Base-by-base conservation (phyloP, 2,888 invertebrate genomes). In the Synanthedon myopaeformis region DNA sequence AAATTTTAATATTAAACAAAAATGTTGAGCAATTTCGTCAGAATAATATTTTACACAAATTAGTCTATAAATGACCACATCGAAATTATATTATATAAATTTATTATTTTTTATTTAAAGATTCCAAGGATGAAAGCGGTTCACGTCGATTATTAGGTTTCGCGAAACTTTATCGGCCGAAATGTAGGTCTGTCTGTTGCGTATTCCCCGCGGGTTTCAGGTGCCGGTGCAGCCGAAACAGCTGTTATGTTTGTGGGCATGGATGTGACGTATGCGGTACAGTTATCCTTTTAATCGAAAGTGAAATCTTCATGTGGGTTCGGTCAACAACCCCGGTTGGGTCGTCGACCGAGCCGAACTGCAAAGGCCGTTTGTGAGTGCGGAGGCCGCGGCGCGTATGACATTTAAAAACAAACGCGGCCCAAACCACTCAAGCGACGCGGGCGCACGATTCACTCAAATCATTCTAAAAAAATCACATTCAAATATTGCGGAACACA, bases 211-310 rank as follows among this genome's bases (percentile, higher is more conserved):
- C 75, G 72, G 67, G 71, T 66, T 67, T 64, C 67, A 69, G 81
- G 76, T 76, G 74, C 67, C 59, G 65, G 60, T 49, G 19, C 68
- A 59, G 65, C 59, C 19, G 10, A 49, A 45, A 45, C 45, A 45
- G 49, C 23, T 49, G 60, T 45, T 10, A 35, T 35, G 45, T 69
- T 69, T 63, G 75, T 74, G 72, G 70, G 72, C 72, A 70, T 72
- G 75, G 72, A 76, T 71, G 76, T 81, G 81, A 82, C 81, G 79
- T 81, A 75, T 76, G 71, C 78, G 76, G 78, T 83, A 86, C 86
- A 82, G 86, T 86, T 87, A 87, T 87, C 86, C 87, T 87, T 86
- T 82, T 78, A 73, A 84, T 85, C 78, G 87, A 87, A 87, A 87
- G 87, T 87, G 87, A 87, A 87, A 87, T 85, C 82, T 83, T 82